These are phyloP conservation scores for Phataginus tricuspis DNA, from an alignment of 2,797 vertebrate species.

Conservation along the genomic window DNA sequence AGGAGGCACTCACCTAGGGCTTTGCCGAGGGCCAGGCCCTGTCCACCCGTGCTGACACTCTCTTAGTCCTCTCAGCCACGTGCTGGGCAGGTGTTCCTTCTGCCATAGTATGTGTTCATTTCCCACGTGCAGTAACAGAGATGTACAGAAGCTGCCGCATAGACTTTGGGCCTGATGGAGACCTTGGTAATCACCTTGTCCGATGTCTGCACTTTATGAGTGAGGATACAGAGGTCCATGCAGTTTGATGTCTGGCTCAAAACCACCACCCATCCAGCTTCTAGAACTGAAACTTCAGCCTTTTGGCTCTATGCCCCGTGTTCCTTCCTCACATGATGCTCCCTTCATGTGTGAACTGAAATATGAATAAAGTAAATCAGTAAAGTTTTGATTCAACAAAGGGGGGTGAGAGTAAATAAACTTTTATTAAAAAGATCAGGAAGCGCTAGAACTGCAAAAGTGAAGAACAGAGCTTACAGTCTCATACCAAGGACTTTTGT, in stretches of 20 bases:
- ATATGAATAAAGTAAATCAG: not conserved
- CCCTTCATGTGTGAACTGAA: not conserved
- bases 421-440: not conserved
- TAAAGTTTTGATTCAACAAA: not conserved
- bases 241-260: not conserved
- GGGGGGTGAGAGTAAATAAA: not conserved
- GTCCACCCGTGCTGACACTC: not conserved
- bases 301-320: not conserved
- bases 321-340: not conserved
- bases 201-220: accelerated
- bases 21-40: accelerated
- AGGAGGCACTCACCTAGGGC: too few species aligned
- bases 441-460: not conserved
- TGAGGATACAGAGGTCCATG: not conserved
- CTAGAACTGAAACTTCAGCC: not conserved
- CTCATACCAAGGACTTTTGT: not conserved
- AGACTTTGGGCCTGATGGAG: too few species aligned
- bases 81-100: accelerated
- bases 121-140: too few species aligned
- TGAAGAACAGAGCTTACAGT: not conserved
- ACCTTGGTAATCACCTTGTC: not conserved
- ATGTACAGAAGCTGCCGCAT: accelerated
- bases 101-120: accelerated
- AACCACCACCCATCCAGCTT: too few species aligned
- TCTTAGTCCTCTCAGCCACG: too few species aligned